Conservation (phyloP, 1,140 invertebrate genomes). For the Drosophila micromelanica region DNA sequence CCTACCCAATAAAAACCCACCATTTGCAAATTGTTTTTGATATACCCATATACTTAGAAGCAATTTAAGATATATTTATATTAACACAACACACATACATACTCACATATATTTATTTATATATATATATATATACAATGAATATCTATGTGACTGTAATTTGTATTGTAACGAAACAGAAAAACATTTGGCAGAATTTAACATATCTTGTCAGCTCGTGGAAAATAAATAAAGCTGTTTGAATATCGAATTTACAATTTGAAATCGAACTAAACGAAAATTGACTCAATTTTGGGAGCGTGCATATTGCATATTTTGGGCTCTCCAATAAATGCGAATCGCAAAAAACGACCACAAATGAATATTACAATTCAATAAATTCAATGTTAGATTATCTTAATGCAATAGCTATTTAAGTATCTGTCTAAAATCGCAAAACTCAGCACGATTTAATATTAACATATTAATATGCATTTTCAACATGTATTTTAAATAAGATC, state of each 20-base stretch:
- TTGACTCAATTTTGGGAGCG: conserved; percentile 16
- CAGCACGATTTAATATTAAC: conserved; percentile 28
- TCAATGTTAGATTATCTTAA: conserved; percentile 36
- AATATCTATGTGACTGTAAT: conserved; percentile 30
- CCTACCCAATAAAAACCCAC: conserved; percentile 37
- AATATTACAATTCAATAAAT: conserved; percentile 20
- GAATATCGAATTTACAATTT: conserved; percentile 63
- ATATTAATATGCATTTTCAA: conserved; percentile 43
- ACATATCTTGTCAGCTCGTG: conserved; percentile 33
- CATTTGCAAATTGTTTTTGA: conserved; percentile 38
- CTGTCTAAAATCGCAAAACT: conserved; percentile 25
- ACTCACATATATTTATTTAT: conserved; percentile 16
- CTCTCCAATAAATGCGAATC: not conserved
- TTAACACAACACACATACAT: conserved; percentile 12
- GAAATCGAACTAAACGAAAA: conserved; percentile 33
- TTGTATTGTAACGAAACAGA: conserved; percentile 22
- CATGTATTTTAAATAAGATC: conserved; percentile 39
- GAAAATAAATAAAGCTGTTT: conserved; percentile 27
- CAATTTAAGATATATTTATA: conserved; percentile 28
- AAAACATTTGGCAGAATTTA: conserved; percentile 35
- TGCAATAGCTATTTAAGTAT: conserved; percentile 18
- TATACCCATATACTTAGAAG: conserved; percentile 17
- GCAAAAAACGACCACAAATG: conserved; percentile 16
- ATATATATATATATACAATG: conserved; percentile 36
- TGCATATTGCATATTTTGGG: conserved; percentile 11